A percentile compares a stretch with the other conserved stretches of the same genome.
phyloP scores from a whole-genome alignment of 1,140 invertebrate genomes.

The Andricus grossulariae region DNA sequence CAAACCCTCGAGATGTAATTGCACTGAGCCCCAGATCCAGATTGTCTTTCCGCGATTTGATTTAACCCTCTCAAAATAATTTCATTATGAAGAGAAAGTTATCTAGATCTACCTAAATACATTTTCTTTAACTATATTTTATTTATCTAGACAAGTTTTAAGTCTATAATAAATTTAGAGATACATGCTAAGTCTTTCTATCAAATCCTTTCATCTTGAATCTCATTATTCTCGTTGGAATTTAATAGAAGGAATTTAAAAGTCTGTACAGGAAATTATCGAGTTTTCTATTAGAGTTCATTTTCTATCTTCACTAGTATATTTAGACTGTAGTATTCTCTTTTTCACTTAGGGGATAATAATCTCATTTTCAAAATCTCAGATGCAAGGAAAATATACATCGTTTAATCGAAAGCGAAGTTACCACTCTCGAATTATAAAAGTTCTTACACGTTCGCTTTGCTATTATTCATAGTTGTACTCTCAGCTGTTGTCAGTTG shows the following conservation, averaged over 20 bases:
- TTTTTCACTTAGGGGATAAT: background rate
- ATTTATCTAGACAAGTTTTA: background rate
- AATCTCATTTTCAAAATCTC: slow-evolving; percentile 4
- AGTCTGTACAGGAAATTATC: slow-evolving; percentile 16
- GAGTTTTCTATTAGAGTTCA: slow-evolving; percentile 4
- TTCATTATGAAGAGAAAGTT: background rate
- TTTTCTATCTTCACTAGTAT: background rate
- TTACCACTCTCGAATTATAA: slow-evolving; percentile 9
- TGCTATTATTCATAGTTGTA: slow-evolving; percentile 30
- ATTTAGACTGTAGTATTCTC: background rate
- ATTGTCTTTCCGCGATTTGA: background rate
- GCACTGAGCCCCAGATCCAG: background rate
- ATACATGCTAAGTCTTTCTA: background rate
- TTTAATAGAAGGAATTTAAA: slow-evolving; percentile 7
- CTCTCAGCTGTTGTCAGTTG: background rate
- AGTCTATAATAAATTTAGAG: background rate
- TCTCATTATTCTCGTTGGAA: background rate
- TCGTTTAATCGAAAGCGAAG: background rate
- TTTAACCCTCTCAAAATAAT: background rate
- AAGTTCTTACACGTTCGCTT: slow-evolving; percentile 48
- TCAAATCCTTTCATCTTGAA: background rate
- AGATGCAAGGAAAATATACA: slow-evolving; percentile 10
- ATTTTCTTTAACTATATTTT: background rate
- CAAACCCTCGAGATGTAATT: background rate
- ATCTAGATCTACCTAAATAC: background rate